Evolutionary conservation across 2,113 vertebrate species (phyloP).

Genomic region (Rhea pennata): DNA sequence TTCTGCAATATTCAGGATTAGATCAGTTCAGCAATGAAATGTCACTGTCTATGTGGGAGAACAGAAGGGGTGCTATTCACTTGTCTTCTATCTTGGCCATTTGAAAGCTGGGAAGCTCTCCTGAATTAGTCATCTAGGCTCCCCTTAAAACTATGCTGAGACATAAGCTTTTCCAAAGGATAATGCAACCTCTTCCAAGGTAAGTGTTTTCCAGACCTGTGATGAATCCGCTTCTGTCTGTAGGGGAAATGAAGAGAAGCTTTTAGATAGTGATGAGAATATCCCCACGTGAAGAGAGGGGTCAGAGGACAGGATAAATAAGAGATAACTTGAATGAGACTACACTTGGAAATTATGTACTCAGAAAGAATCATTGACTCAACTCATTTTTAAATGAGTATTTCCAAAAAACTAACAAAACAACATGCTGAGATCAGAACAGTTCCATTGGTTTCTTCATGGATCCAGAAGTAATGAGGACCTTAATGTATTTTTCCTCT

Average conservation of each 20-base stretch:
- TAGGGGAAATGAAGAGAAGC: not conserved
- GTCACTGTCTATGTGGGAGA: not conserved
- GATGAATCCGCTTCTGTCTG: not conserved
- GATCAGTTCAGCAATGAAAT: not conserved
- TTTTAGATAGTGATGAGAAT: not conserved
- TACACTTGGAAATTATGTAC: not conserved
- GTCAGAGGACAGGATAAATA: not conserved
- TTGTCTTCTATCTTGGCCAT: not conserved
- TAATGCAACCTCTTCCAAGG: not conserved
- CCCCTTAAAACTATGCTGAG: not conserved
- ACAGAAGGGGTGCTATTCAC: not conserved
- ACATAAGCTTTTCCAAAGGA: not conserved
- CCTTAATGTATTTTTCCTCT: not conserved
- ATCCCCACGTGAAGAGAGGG: not conserved
- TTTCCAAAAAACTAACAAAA: not conserved
- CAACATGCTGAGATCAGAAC: not conserved
- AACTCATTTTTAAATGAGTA: not conserved
- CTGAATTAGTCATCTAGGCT: not conserved
- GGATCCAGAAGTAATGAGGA: not conserved
- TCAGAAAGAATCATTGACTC: not conserved
- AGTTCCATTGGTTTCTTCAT: fast-evolving
- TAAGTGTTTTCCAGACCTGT: not conserved
- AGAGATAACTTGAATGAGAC: not conserved
- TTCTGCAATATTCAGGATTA: not conserved
- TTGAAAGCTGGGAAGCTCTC: not conserved